Conservation (phyloP, 2,113 vertebrate genomes). For the Pterophyllum scalare region DNA sequence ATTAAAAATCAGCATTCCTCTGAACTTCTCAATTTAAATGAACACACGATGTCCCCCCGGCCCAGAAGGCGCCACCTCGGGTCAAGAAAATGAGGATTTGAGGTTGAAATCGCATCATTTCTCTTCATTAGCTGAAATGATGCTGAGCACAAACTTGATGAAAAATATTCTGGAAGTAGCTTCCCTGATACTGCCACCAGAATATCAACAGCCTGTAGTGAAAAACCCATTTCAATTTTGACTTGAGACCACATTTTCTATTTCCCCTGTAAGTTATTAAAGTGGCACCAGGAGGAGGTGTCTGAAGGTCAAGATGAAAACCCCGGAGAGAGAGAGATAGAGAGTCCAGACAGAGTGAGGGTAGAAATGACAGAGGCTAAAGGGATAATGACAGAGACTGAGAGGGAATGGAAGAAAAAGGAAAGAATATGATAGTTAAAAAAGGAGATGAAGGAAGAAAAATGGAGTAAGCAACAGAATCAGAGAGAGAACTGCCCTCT, state of each 20-base stretch:
- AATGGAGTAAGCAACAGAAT: background rate
- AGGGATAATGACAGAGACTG: slow-evolving; percentile 42
- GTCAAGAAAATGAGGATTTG: slow-evolving; percentile 59
- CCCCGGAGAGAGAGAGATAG: slow-evolving; percentile 42
- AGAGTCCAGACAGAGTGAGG: slow-evolving; percentile 16
- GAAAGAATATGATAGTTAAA: background rate
- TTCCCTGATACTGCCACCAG: slow-evolving; percentile 46
- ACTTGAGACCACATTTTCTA: slow-evolving; percentile 71
- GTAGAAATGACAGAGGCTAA: slow-evolving; percentile 42
- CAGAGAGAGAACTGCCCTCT: slow-evolving; percentile 31
- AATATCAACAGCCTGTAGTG: slow-evolving; percentile 69
- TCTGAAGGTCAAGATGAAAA: slow-evolving; percentile 78
- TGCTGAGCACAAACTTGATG: slow-evolving; percentile 51
- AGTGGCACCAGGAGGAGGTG: slow-evolving; percentile 68
- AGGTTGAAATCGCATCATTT: slow-evolving; percentile 62
- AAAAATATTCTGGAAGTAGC: slow-evolving; percentile 61
- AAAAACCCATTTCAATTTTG: slow-evolving; percentile 71
- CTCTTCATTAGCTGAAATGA: slow-evolving; percentile 66
- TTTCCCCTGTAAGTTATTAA: slow-evolving; percentile 71
- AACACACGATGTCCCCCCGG: slow-evolving; percentile 12
- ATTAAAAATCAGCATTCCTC: slow-evolving; percentile 30
- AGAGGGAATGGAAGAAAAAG: slow-evolving; percentile 6
- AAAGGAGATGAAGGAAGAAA: slow-evolving; percentile 17
- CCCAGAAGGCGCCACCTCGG: slow-evolving; percentile 13
- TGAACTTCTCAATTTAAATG: slow-evolving; percentile 37